Conservation (phyloP, 2,113 vertebrate genomes). For the Tor tambroides region DNA sequence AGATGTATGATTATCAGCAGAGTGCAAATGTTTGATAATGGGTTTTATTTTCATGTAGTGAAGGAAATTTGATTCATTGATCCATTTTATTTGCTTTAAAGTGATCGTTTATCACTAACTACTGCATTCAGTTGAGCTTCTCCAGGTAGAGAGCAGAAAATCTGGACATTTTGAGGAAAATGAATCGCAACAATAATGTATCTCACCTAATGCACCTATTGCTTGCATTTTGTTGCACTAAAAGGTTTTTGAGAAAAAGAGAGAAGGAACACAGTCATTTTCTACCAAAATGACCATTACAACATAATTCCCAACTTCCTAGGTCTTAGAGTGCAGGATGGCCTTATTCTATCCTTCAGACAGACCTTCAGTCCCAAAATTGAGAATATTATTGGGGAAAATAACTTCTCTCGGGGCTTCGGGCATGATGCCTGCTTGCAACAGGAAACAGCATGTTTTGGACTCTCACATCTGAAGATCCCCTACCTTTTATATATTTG, state of each 20-base stretch:
- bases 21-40: not conserved
- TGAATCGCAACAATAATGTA: not conserved
- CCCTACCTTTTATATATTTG: slow-evolving; percentile 36
- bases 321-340: not conserved
- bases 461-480: not conserved
- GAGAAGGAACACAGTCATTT: not conserved
- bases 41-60: not conserved
- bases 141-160: too few species aligned
- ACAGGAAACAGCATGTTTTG: not conserved
- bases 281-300: not conserved
- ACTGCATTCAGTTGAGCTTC: not conserved
- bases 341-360: not conserved
- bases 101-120: not conserved
- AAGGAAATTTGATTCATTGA: not conserved
- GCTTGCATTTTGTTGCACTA: not conserved
- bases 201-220: not conserved
- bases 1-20: too few species aligned
- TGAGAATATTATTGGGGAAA: slow-evolving; percentile 9
- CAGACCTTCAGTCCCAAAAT: not conserved
- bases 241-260: not conserved
- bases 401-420: not conserved
- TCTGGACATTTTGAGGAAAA: not conserved
- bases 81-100: not conserved
- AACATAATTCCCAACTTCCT: not conserved
- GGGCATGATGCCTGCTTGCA: not conserved